These are phyloP conservation scores for Uropsilus gracilis DNA, from an alignment of 2,113 vertebrate species.

Conservation along the genomic window DNA sequence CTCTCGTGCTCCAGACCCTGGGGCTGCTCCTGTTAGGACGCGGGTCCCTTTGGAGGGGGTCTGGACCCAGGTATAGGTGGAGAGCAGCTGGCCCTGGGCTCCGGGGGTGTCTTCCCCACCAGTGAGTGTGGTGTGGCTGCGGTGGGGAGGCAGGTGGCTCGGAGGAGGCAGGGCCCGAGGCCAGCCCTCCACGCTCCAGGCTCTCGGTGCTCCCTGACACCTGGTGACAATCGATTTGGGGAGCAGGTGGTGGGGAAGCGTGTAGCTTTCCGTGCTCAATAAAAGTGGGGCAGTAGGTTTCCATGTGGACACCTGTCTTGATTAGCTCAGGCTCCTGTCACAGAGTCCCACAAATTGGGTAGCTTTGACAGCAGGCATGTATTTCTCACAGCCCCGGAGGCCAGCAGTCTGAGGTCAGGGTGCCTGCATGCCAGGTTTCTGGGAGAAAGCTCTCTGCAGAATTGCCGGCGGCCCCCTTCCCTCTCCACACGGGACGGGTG, in stretches of 20 bases:
- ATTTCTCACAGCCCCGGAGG: too few species aligned
- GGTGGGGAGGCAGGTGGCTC: not conserved
- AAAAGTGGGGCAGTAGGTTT: fast-evolving
- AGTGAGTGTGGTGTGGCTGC: not conserved
- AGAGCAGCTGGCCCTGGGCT: not conserved
- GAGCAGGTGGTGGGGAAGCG: fast-evolving
- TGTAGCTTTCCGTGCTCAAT: fast-evolving
- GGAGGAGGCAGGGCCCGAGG: not conserved
- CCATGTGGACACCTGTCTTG: not conserved
- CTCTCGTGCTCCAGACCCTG: too few species aligned
- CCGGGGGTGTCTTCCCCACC: fast-evolving
- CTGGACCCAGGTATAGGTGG: not conserved
- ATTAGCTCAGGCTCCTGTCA: not conserved
- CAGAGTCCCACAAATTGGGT: too few species aligned
- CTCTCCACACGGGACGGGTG: fast-evolving
- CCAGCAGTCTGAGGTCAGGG: not conserved
- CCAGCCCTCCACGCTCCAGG: fast-evolving
- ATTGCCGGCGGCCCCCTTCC: too few species aligned
- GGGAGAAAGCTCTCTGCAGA: not conserved
- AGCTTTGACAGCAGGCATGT: too few species aligned
- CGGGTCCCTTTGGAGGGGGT: not conserved
- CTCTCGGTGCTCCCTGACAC: not conserved
- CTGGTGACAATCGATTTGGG: not conserved
- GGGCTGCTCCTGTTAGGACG: not conserved
- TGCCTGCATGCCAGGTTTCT: not conserved